A percentile compares a stretch with the other conserved stretches of the same genome.
phyloP scores from a whole-genome alignment of 2,797 vertebrate genomes.

The Enteromius afrohamiltoni region DNA sequence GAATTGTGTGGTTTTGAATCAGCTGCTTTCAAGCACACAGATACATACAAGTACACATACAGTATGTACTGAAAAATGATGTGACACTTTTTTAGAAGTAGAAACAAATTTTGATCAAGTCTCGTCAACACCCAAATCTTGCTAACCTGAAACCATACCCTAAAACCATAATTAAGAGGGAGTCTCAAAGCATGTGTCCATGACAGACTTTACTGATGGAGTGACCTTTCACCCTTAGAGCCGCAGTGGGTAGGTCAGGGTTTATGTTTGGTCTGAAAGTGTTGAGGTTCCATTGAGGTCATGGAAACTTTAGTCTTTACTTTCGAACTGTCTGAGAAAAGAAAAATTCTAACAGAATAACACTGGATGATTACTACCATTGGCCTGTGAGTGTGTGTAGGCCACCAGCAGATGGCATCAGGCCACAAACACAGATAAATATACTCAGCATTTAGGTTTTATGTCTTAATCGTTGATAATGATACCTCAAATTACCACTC shows the following conservation, averaged over 20 bases:
- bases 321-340: constrained; percentile 7
- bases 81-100: not conserved
- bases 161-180: not conserved
- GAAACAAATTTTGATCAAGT: not conserved
- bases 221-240: not conserved
- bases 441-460: not conserved
- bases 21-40: not conserved
- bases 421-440: not conserved
- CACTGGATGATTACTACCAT: not conserved
- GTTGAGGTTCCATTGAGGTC: not conserved
- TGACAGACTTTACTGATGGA: not conserved
- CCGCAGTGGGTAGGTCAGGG: not conserved
- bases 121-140: not conserved
- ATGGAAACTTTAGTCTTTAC: not conserved
- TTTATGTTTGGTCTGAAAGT: constrained; percentile 1
- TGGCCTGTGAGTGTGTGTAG: no score
- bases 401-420: not conserved
- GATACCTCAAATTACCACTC: not conserved
- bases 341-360: not conserved
- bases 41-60: not conserved
- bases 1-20: not conserved
- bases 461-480: not conserved
- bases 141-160: not conserved
- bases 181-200: not conserved
- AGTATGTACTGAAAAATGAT: not conserved